Evolutionary conservation across 23 tunicate species (phyloP), one percentile per base, ranked within the genome.

Genomic region (Aplidium turbinatum): DNA sequence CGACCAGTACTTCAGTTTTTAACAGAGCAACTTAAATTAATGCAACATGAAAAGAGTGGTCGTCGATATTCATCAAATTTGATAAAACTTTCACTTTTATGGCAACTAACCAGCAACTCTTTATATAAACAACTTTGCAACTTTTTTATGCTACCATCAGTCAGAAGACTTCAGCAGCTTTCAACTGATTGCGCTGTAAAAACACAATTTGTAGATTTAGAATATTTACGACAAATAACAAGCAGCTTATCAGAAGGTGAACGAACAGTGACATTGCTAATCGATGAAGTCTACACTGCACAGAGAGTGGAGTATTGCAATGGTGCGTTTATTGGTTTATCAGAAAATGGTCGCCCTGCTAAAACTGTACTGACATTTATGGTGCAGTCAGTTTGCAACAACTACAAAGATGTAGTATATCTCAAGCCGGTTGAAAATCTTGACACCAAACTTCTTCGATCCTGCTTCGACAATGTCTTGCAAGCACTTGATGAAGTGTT

Each of bases 251-350:
- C 38, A 18, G 29, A 6, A 6, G 36, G 60, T 38, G 46, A 22
- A 38, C 35, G 38, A 67, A 47, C 36, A 4, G 76, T 21, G 23
- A 23, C 23, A 3, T 3, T 70, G 7, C n/a, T 70, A 13, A 24
- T 47, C 31, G 63, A 70, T 70, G 76, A 70, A 28, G 34, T 70
- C n/a, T 70, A 48, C 26, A 48, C 76, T 16, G 63, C 76, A 4
- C 63, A 70, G 24, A 28, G 33, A 22, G 38, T 70, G 23, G 76
- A 70, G 76, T 70, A 70, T 11, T n/a, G 34, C 63, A 70, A 70
- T 70, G 76, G 76, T 13, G 31, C 47, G 4, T 70, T 21, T 31
- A 16, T 70, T 70, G 76, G 63, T 6, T 26, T 70, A 26, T 46
- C 76, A 26, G 76, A 70, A 28, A 19, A 70, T 47, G 76, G 33